These are phyloP conservation scores for Epiblema foenella DNA, from an alignment of 2,888 invertebrate species.

Conservation along the genomic window DNA sequence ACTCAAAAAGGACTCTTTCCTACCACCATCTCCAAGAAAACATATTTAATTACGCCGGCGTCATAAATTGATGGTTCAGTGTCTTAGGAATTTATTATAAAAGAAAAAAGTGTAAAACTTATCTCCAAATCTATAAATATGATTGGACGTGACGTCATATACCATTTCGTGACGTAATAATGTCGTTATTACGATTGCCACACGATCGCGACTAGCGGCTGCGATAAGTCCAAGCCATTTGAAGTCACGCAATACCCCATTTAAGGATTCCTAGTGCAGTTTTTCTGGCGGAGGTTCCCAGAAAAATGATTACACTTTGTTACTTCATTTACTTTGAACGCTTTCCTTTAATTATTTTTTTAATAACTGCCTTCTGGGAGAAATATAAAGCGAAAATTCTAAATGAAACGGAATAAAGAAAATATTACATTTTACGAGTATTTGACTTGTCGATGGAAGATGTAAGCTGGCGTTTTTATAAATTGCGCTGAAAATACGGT, in stretches of 20 bases:
- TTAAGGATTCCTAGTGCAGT: slow-evolving; percentile 69
- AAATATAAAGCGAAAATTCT: slow-evolving; percentile 3
- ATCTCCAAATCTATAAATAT: no score
- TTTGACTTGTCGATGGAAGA: slow-evolving; percentile 28
- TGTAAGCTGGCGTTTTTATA: slow-evolving; percentile 10
- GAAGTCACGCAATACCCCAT: slow-evolving; percentile 73
- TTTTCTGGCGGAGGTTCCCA: slow-evolving; percentile 62
- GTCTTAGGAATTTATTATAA: no score
- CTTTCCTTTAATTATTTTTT: slow-evolving; percentile 26
- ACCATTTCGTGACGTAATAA: slow-evolving; percentile 4
- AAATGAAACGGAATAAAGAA: slow-evolving; percentile 25
- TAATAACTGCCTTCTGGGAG: slow-evolving; percentile 25
- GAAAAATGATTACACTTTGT: slow-evolving; percentile 64
- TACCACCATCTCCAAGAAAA: no score
- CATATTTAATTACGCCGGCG: no score
- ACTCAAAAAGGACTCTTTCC: no score
- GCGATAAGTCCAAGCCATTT: slow-evolving; percentile 58
- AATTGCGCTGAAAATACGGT: not conserved
- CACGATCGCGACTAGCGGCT: slow-evolving; percentile 9
- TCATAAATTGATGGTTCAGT: no score
- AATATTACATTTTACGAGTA: slow-evolving; percentile 14
- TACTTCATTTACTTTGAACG: slow-evolving; percentile 39
- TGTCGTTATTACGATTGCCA: slow-evolving; percentile 23
- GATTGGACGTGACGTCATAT: not conserved
- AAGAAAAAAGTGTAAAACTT: no score